Base-by-base conservation (phyloP, 1,140 invertebrate species). In the Tetramorium simillimum region DNA sequence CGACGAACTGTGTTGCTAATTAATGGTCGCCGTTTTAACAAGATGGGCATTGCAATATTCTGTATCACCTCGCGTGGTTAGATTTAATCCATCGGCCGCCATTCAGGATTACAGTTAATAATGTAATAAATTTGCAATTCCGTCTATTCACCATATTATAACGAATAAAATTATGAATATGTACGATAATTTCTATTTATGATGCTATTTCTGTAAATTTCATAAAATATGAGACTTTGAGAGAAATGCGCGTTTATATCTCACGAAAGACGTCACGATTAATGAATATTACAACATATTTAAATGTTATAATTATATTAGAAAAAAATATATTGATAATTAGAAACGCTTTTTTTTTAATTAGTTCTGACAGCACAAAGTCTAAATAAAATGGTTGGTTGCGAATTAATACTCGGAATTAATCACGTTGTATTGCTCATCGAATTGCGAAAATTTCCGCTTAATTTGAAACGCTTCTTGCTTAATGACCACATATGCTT, bases 31-130 rank as follows among this genome's bases (percentile, higher is more conserved):
- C 24, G 4, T 43, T 62, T 63, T 28, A 63, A 77, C 40, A 46
- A 77, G 12, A 63, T 63, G 10, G 7, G 7, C 12, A 77, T 77
- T 77, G 37, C 16, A 18, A 62, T 75, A 33, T 16, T 56, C 21
- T 76, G 16, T 58, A 46, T 75, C 33, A 12, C 7, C 16, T 5
- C 10, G 37, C 40, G 40, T 77, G 3, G 21, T 16, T 77, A 21
- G 10, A 77, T 77, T 77, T 62, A 77, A 63, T 63, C 24, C 9
- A 60, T 60, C 18, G 33, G 14, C 9, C 53, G 37, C n/a, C 16
- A 76, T 46, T 77, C 56, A 43, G 73, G 4, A 77, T 62, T 62
- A 60, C 9, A 7, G 16, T 63, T 77, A 46, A 63, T 77, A 63
- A 63, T 40, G 24, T 46, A 62, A 46, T 62, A 10, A 53, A 77